Evolutionary conservation across 2,797 vertebrate genomes (phyloP).

Genomic region (Sebastes wilsoni): DNA sequence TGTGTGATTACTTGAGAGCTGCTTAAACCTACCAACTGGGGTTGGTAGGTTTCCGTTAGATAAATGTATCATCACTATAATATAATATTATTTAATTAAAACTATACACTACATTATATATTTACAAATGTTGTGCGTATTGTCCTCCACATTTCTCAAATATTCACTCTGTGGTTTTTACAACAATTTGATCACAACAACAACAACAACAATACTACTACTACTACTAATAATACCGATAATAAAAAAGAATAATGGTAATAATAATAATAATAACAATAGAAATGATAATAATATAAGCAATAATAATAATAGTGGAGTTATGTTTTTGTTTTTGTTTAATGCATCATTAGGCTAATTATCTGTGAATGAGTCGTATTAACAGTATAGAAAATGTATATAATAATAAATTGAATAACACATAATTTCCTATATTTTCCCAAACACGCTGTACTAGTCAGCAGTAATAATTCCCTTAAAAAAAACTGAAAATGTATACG

Average conservation of each 20-base stretch:
- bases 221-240: accelerated
- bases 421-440: neutral
- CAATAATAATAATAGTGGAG: neutral
- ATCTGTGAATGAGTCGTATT: neutral
- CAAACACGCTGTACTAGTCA: neutral
- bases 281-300: too few relatives aligned
- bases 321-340: neutral
- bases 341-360: too few relatives aligned
- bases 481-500: neutral
- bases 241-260: neutral
- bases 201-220: too few relatives aligned
- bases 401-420: too few relatives aligned
- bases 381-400: neutral
- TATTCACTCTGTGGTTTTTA: neutral
- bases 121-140: neutral
- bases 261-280: neutral
- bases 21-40: too few relatives aligned
- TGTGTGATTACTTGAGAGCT: too few relatives aligned
- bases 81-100: too few relatives aligned
- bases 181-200: too few relatives aligned
- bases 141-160: neutral
- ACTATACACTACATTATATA: neutral
- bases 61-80: too few relatives aligned
- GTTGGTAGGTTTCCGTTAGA: too few relatives aligned
- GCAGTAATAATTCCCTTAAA: neutral